Conservation (phyloP, 2,888 invertebrate species). For the Caenorhabditis virilis region DNA sequence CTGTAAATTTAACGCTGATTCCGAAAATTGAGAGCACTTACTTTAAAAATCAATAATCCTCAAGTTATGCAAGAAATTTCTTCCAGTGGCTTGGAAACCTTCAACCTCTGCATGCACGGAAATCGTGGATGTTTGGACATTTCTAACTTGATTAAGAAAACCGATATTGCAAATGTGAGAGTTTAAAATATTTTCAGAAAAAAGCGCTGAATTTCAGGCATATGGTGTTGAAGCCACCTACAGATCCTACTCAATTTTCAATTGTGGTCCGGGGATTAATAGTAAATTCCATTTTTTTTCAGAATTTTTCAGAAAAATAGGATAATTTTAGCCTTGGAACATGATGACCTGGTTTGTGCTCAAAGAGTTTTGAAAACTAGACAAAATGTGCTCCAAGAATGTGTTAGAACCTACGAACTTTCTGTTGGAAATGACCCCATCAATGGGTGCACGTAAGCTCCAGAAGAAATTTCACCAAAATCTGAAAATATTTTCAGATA, state of each 20-base stretch:
- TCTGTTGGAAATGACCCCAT: conserved; percentile 31
- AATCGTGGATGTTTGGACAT: conserved; percentile 37
- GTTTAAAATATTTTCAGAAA: not conserved
- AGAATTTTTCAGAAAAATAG: not conserved
- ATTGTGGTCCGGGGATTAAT: conserved; percentile 50
- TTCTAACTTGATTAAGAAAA: conserved; percentile 29
- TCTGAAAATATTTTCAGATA: conserved; percentile 21
- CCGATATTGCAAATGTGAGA: conserved; percentile 45
- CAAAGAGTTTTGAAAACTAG: conserved; percentile 35
- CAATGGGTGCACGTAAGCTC: conserved; percentile 41
- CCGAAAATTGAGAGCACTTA: not conserved
- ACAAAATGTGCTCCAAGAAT: conserved; percentile 26
- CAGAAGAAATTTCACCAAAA: not conserved
- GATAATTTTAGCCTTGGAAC: conserved; percentile 33
- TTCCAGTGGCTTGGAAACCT: conserved; percentile 41
- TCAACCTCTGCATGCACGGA: conserved; percentile 41
- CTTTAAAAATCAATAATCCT: not conserved
- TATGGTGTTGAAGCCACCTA: conserved; percentile 38
- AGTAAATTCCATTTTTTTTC: conserved; percentile 18
- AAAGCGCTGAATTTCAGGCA: conserved; percentile 25
- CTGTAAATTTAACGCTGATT: not conserved
- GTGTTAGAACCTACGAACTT: conserved; percentile 35
- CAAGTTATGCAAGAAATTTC: not conserved
- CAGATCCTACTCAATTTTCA: conserved; percentile 40
- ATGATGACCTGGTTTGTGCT: conserved; percentile 39